Conservation (phyloP, 2,888 invertebrate genomes). For the Melanostoma mellinum region DNA sequence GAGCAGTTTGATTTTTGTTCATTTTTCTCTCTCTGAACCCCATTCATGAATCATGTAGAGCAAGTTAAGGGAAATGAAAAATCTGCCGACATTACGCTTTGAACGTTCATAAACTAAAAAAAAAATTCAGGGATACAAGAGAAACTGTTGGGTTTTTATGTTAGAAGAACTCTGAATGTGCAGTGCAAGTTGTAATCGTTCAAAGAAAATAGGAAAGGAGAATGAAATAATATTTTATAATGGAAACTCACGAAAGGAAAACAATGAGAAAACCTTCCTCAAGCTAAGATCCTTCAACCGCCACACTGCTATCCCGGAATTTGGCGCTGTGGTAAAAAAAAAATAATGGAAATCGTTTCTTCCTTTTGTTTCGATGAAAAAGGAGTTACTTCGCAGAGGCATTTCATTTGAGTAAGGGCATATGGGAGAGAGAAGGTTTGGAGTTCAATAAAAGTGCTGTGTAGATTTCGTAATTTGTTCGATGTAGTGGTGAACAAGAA, state of each 20-base stretch:
- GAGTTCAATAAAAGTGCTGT: slow-evolving; percentile 18
- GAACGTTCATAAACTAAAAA: slow-evolving; percentile 2
- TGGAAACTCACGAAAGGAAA: slow-evolving; percentile 51
- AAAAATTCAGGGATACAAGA: slow-evolving; percentile 17
- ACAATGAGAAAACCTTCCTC: slow-evolving; percentile 28
- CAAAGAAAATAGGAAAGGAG: slow-evolving; percentile 2
- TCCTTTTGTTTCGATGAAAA: neutral
- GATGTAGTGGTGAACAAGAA: neutral
- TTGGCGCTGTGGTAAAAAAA: slow-evolving; percentile 13
- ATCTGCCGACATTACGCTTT: slow-evolving; percentile 58
- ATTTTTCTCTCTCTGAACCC: neutral
- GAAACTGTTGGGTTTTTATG: slow-evolving; percentile 30
- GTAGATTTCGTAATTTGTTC: slow-evolving; percentile 17
- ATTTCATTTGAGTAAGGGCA: slow-evolving; percentile 15
- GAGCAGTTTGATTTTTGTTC: neutral
- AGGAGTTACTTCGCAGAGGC: slow-evolving; percentile 19
- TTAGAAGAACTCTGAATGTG: slow-evolving; percentile 34
- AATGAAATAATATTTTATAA: slow-evolving; percentile 41
- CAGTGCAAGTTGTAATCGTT: slow-evolving; percentile 35
- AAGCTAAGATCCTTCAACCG: neutral
- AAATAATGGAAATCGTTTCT: slow-evolving; percentile 57
- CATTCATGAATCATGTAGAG: slow-evolving; percentile 7
- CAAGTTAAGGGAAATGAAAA: slow-evolving; percentile 54
- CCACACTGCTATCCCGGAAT: neutral
- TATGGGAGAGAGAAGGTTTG: neutral